These are phyloP conservation scores for Hemicrepidius hirtus DNA, from an alignment of 2,888 invertebrate species.

Conservation along the genomic window DNA sequence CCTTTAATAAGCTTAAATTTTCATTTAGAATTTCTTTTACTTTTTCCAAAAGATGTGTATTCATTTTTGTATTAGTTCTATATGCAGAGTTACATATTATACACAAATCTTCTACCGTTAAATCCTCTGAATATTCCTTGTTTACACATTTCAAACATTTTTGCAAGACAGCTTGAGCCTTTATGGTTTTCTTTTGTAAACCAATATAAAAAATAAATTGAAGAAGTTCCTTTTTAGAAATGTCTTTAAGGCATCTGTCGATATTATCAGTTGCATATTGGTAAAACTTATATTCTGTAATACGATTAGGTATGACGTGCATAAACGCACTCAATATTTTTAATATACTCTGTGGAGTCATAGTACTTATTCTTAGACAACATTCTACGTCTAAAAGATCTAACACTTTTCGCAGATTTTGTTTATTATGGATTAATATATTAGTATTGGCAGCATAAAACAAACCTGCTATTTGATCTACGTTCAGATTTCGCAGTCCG, in stretches of 20 bases:
- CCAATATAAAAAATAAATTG: constrained; percentile 69
- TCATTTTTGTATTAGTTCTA: constrained; percentile 69
- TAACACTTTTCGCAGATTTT: constrained; percentile 58
- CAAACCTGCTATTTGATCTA: constrained; percentile 48
- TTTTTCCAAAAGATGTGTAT: constrained; percentile 63
- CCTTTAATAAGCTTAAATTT: constrained; percentile 67
- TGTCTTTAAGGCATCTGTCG: constrained; percentile 54
- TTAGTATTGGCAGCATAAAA: constrained; percentile 42
- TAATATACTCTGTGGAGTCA: constrained; percentile 61
- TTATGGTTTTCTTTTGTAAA: constrained; percentile 65
- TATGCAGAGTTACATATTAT: constrained; percentile 69
- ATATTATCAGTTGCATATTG: constrained; percentile 62
- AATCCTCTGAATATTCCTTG: constrained; percentile 55
- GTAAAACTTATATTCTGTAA: constrained; percentile 65
- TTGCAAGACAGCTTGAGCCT: constrained; percentile 61
- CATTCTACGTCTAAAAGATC: constrained; percentile 66
- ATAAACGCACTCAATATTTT: constrained; percentile 64
- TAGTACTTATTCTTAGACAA: constrained; percentile 59
- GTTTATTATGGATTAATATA: constrained; percentile 40
- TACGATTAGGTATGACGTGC: constrained; percentile 63
- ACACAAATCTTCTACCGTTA: constrained; percentile 68
- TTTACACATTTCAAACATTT: constrained; percentile 63
- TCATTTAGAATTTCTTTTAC: constrained; percentile 65
- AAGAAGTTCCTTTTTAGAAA: constrained; percentile 65
- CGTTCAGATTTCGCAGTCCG: constrained; percentile 44